These are phyloP conservation scores for Gallinago jamesoni DNA, from an alignment of 2,113 vertebrate genomes.

Conservation along the genomic window DNA sequence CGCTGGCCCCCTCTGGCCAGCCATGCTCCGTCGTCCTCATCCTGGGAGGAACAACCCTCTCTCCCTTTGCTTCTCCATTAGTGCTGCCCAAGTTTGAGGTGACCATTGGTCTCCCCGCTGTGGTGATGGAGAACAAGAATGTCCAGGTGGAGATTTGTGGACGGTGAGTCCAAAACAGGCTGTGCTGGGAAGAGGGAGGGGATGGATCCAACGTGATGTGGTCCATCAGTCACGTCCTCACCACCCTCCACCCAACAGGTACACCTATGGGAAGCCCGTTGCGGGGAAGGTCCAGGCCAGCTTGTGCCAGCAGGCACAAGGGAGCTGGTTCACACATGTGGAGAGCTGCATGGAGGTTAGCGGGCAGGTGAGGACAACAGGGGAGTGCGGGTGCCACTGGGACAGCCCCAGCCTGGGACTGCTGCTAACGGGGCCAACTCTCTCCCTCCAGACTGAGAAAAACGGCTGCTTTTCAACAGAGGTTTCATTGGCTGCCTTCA, in stretches of 20 bases:
- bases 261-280: constrained; percentile 39
- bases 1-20: not conserved
- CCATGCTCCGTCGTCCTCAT: not conserved
- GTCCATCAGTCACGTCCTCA: not conserved
- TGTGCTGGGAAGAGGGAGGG: not conserved
- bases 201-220: not conserved
- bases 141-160: constrained; percentile 31
- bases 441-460: not conserved
- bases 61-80: not conserved
- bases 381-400: not conserved
- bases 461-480: constrained; percentile 26
- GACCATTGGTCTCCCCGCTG: not conserved
- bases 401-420: rapidly evolving
- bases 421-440: not conserved
- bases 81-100: constrained; percentile 63
- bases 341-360: not conserved
- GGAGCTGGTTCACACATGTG: not conserved
- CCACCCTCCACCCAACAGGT: not conserved
- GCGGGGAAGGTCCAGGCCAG: not conserved
- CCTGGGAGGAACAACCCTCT: not conserved
- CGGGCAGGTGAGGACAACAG: not conserved
- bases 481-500: not conserved
- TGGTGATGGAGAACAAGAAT: not conserved
- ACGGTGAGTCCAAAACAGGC: not conserved
- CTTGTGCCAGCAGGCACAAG: not conserved